Percentiles rank a stretch among this genome's conserved stretches.
Evolutionary conservation across 2,113 vertebrate species (phyloP).

Genomic region (Marmota flaviventris): DNA sequence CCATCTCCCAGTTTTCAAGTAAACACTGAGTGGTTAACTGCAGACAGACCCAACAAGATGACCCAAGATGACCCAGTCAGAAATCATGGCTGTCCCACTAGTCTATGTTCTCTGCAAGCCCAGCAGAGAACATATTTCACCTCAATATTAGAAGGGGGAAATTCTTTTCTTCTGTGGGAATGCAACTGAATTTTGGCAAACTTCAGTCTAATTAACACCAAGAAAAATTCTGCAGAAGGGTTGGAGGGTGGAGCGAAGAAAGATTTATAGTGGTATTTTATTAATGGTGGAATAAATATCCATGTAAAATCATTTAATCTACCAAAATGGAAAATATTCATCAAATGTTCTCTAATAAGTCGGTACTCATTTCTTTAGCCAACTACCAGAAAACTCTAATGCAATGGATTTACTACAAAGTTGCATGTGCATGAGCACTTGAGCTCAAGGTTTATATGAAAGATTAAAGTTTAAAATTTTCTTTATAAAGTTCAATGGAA

Average conservation of each 20-base stretch:
- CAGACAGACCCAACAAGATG: neutral
- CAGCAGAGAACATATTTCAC: neutral
- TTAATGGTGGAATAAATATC: neutral
- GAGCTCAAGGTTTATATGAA: neutral
- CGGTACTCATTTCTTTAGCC: slow-evolving; percentile 29
- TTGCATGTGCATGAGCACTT: neutral
- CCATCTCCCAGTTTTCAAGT: slow-evolving; percentile 37
- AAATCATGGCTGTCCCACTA: neutral
- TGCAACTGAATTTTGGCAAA: slow-evolving; percentile 25
- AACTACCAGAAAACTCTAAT: neutral
- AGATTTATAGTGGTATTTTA: slow-evolving; percentile 27
- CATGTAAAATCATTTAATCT: slow-evolving; percentile 28
- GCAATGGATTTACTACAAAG: neutral
- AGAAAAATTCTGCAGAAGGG: neutral
- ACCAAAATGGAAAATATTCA: slow-evolving; percentile 22
- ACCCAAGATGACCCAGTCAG: neutral
- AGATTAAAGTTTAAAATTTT: slow-evolving; percentile 48
- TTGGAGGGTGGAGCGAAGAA: neutral
- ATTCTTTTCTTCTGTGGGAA: slow-evolving; percentile 19
- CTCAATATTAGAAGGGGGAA: neutral
- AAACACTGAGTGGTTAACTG: neutral
- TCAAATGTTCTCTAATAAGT: neutral
- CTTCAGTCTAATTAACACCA: neutral
- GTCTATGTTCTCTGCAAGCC: neutral
- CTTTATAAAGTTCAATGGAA: neutral